Conservation (phyloP, 2,888 invertebrate genomes). For the Diploptera punctata region DNA sequence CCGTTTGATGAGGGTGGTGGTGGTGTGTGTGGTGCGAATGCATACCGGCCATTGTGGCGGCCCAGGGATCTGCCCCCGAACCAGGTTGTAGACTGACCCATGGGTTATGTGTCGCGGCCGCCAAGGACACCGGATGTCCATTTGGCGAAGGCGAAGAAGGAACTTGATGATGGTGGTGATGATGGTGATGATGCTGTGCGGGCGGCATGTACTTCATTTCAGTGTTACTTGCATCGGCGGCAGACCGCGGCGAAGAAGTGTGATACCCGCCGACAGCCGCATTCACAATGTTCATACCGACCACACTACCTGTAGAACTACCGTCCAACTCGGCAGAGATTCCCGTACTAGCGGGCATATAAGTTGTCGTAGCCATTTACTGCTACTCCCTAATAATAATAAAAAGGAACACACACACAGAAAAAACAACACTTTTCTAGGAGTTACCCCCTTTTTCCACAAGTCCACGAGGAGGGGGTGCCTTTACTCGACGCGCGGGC, state of each 20-base stretch:
- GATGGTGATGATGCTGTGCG: conserved; percentile 84
- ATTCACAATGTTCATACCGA: conserved; percentile 54
- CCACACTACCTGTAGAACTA: conserved; percentile 53
- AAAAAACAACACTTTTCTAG: conserved; percentile 25
- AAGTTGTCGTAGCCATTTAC: conserved; percentile 91
- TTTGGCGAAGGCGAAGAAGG: conserved; percentile 72
- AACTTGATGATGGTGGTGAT: conserved; percentile 73
- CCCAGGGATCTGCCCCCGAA: conserved; percentile 75
- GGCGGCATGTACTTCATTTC: conserved; percentile 94
- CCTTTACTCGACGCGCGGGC: conserved; percentile 34
- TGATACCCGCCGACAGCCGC: conserved; percentile 72
- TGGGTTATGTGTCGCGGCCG: conserved; percentile 67
- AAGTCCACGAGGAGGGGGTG: conserved; percentile 34
- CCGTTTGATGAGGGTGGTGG: conserved; percentile 73
- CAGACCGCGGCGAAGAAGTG: conserved; percentile 85
- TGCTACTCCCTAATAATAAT: conserved; percentile 31
- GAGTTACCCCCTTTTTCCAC: conserved; percentile 35
- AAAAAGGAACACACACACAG: conserved; percentile 11
- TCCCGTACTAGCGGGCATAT: conserved; percentile 80
- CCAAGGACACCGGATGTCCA: conserved; percentile 63
- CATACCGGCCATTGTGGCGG: conserved; percentile 69
- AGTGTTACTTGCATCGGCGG: conserved; percentile 85
- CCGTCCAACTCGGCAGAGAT: conserved; percentile 79
- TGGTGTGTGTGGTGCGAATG: conserved; percentile 73
- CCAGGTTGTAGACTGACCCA: conserved; percentile 84